A percentile compares a stretch with the other conserved stretches of the same genome.
These are phyloP conservation scores for Lagocephalus sceleratus DNA, from an alignment of 2,797 vertebrate genomes.

Conservation along the genomic window DNA sequence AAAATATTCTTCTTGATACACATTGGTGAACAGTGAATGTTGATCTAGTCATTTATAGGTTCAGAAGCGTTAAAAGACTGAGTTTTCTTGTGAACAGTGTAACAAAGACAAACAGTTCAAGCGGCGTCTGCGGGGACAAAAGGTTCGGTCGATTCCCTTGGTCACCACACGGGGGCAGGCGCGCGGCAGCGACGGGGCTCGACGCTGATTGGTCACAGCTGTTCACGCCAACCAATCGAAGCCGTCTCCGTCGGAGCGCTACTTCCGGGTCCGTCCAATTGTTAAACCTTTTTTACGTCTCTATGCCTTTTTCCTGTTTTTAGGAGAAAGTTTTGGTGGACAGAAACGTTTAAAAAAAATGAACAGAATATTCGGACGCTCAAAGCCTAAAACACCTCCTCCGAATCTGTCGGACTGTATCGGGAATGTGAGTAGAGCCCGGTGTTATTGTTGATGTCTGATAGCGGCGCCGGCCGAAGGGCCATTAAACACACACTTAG, in stretches of 20 bases:
- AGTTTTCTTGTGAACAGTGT: neutral
- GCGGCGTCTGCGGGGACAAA: slow-evolving; percentile 40
- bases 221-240: slow-evolving; percentile 46
- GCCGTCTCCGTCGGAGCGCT: slow-evolving; percentile 12
- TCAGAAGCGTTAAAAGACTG: too few species aligned
- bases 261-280: slow-evolving; percentile 65
- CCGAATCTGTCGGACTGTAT: slow-evolving; percentile 95
- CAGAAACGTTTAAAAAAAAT: slow-evolving; percentile 63
- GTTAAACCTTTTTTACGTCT: slow-evolving; percentile 22
- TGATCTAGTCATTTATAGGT: too few species aligned
- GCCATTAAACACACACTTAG: slow-evolving; percentile 2
- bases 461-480: slow-evolving; percentile 16
- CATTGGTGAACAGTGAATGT: too few species aligned
- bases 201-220: slow-evolving; percentile 51
- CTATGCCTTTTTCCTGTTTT: slow-evolving; percentile 29
- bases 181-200: neutral
- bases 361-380: slow-evolving; percentile 93
- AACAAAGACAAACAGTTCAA: slow-evolving; percentile 47
- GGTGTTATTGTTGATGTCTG: slow-evolving; percentile 39
- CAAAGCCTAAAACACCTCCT: slow-evolving; percentile 87
- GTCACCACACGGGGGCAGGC: slow-evolving; percentile 26
- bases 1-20: too few species aligned
- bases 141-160: slow-evolving; percentile 2
- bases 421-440: slow-evolving; percentile 83
- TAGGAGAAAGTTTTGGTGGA: neutral